A percentile compares a stretch with the other conserved stretches of the same genome.
phyloP scores from a whole-genome alignment of 2,113 vertebrate species.

The Osmerus eperlanus region DNA sequence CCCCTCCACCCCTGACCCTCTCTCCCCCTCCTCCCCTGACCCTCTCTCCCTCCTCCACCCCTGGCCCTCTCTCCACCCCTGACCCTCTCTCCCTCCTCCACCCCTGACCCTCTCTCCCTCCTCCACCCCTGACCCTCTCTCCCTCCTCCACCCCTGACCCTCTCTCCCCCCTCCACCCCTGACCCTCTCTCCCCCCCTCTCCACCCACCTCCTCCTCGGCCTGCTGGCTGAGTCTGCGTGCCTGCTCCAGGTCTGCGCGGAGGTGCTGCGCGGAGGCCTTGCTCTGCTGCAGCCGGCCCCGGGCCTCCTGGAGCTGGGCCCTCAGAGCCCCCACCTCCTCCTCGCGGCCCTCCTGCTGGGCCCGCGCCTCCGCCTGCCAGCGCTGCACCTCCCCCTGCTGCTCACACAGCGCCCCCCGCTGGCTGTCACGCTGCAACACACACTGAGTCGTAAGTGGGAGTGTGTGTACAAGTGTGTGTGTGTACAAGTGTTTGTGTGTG shows the following conservation, averaged over 20 bases:
- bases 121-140: no score
- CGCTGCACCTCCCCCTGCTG: slow-evolving; percentile 30
- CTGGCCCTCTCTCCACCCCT: no score
- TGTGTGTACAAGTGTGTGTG: not conserved
- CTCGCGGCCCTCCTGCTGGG: slow-evolving; percentile 55
- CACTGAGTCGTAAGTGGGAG: not conserved
- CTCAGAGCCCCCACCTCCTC: slow-evolving; percentile 52
- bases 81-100: no score
- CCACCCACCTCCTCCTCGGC: slow-evolving; percentile 66
- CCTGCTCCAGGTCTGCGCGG: slow-evolving; percentile 52
- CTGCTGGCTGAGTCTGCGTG: slow-evolving; percentile 58
- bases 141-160: no score
- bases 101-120: no score
- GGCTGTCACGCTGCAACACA: slow-evolving; percentile 32
- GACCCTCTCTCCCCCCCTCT: no score
- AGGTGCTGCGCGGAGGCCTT: slow-evolving; percentile 52
- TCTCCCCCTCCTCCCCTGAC: no score
- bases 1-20: no score
- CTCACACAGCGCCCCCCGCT: slow-evolving; percentile 36
- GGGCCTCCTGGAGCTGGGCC: slow-evolving; percentile 48
- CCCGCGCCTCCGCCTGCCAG: slow-evolving; percentile 45
- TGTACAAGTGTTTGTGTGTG: not conserved
- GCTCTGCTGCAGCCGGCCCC: slow-evolving; percentile 61
- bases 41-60: no score
- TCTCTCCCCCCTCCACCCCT: no score